phyloP scores from a whole-genome alignment of 1,140 invertebrate species.

The Lysiphlebus fabarum region DNA sequence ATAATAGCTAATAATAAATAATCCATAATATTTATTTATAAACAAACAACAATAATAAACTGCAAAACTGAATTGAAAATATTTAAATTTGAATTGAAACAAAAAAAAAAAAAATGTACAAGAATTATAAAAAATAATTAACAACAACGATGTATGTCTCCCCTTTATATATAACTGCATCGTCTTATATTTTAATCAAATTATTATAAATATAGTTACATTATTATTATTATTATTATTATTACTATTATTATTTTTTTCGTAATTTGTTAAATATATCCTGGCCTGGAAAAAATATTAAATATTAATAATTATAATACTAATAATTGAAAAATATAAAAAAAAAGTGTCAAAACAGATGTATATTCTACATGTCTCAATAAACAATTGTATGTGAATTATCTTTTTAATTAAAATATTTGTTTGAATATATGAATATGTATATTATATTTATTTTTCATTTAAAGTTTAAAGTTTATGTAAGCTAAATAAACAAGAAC shows the following conservation, averaged over 20 bases:
- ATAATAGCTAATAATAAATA: too few relatives aligned
- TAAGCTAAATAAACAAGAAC: too few relatives aligned
- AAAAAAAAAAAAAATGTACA: not conserved
- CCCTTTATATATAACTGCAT: slow-evolving; percentile 5
- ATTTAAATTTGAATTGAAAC: too few relatives aligned
- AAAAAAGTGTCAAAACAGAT: slow-evolving; percentile 53
- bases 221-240: too few relatives aligned
- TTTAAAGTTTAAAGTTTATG: too few relatives aligned
- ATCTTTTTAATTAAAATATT: slow-evolving; percentile 54
- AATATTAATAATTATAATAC: not conserved
- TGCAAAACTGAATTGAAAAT: too few relatives aligned
- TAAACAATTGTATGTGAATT: slow-evolving; percentile 70
- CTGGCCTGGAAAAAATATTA: slow-evolving; percentile 38
- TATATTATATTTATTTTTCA: slow-evolving; percentile 28
- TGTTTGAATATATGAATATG: too few relatives aligned
- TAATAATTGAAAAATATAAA: slow-evolving; percentile 1
- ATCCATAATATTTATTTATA: too few relatives aligned
- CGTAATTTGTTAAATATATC: slow-evolving; percentile 39
- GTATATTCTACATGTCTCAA: slow-evolving; percentile 64
- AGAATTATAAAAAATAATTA: too few relatives aligned
- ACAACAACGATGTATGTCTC: slow-evolving; percentile 8
- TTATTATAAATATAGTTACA: too few relatives aligned
- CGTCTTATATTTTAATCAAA: slow-evolving; percentile 36
- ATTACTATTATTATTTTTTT: too few relatives aligned
- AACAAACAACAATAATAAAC: too few relatives aligned